A percentile compares a stretch with the other conserved stretches of the same genome.
These are phyloP conservation scores for Platyura marginata DNA, from an alignment of 1,140 invertebrate species.

Conservation along the genomic window DNA sequence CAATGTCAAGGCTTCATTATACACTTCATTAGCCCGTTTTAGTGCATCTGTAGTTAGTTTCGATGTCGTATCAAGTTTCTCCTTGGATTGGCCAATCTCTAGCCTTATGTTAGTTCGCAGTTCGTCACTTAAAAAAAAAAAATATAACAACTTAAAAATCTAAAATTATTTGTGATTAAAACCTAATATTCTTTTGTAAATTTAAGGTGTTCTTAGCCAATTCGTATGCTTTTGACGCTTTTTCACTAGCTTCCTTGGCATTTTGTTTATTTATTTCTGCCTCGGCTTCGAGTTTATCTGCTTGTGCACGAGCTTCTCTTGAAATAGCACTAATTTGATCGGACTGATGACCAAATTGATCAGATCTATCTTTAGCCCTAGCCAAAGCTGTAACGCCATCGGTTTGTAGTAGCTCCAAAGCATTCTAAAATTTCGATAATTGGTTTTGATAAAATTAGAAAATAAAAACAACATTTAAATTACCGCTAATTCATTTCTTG, in stretches of 20 bases:
- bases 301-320: slow-evolving; percentile 59
- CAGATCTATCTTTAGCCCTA: slow-evolving; percentile 62
- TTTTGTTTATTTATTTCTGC: slow-evolving; percentile 57
- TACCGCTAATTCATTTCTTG: slow-evolving; percentile 44
- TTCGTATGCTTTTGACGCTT: slow-evolving; percentile 59
- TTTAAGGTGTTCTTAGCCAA: slow-evolving; percentile 63
- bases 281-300: slow-evolving; percentile 56
- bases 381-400: slow-evolving; percentile 60
- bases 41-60: slow-evolving; percentile 50
- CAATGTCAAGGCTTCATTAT: slow-evolving; percentile 60
- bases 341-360: slow-evolving; percentile 77
- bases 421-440: slow-evolving; percentile 29
- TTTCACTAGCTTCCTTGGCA: slow-evolving; percentile 65
- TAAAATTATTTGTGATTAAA: slow-evolving; percentile 6
- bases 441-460: neutral
- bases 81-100: slow-evolving; percentile 37
- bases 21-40: slow-evolving; percentile 48
- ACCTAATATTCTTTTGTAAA: slow-evolving; percentile 61
- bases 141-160: slow-evolving; percentile 6
- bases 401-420: slow-evolving; percentile 53
- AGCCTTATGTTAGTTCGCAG: slow-evolving; percentile 31
- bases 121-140: slow-evolving; percentile 33
- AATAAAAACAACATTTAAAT: slow-evolving; percentile 5
- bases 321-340: slow-evolving; percentile 81
- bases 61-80: slow-evolving; percentile 45